Evolutionary conservation across 2,797 vertebrate species (phyloP).

Genomic region (Mus spretus): DNA sequence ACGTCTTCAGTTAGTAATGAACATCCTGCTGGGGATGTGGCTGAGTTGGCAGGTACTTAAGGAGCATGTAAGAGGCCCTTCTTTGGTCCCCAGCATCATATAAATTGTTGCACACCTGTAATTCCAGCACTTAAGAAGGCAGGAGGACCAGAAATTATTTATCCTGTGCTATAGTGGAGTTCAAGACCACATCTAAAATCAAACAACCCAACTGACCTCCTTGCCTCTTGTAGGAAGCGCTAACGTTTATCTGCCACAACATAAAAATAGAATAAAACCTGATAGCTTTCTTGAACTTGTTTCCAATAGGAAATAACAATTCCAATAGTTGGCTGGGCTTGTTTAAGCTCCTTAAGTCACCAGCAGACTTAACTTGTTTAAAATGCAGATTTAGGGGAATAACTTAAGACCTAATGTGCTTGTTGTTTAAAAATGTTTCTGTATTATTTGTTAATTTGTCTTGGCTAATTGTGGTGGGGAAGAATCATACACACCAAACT

Average conservation of each 20-base stretch:
- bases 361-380: background rate
- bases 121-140: background rate
- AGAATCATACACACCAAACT: background rate
- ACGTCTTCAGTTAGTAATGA: background rate
- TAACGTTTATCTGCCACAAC: background rate
- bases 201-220: background rate
- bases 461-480: background rate
- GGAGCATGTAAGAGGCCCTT: background rate
- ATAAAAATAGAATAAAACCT: background rate
- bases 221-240: background rate
- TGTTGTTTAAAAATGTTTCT: background rate
- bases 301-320: background rate
- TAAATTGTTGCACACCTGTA: background rate
- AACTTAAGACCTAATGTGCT: background rate
- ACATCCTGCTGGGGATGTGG: background rate
- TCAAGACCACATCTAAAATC: background rate
- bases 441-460: conserved; percentile 1
- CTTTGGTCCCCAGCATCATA: background rate
- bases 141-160: background rate
- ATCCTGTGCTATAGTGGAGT: background rate
- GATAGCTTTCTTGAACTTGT: background rate
- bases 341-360: background rate
- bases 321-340: background rate
- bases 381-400: conserved; percentile 5
- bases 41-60: background rate